Evolutionary conservation across 2,888 invertebrate genomes (phyloP), one percentile per base, ranked within the genome.

Genomic region (Tenodera sinensis): DNA sequence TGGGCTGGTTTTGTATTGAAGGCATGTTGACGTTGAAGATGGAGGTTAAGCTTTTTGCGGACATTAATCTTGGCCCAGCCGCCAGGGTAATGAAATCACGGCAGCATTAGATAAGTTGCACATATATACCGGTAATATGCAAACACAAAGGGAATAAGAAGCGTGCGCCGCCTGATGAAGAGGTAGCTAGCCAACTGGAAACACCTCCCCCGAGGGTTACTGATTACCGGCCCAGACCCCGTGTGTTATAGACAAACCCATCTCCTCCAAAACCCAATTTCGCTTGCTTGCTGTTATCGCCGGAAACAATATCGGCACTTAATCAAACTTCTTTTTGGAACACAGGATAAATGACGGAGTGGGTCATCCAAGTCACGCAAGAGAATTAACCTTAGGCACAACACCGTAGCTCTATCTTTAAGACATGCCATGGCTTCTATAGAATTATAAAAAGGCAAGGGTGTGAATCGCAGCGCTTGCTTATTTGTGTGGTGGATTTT

Each of bases 51-150:
- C 83, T 88, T 88, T 88, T 88, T 88, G 88, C 71, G 28, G 88
- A 88, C 88, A 88, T 88, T 88, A 88, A 88, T 88, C 88, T 88
- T 88, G 84, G 83, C 88, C 84, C 54, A 88, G 86, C 71, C 81
- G 25, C 71, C 28, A 34, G 54, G 83, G 42, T 88, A 88, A 88
- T 88, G 88, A 88, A 88, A 88, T 88, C 88, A 88, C 84, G 84
- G 28, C 88, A 84, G 54, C 88, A 88, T 88, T 42, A 86, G 28
- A 86, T 54, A 86, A 71, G 86, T 84, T 84, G 34, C 84, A 54
- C 54, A 54, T 85, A 54, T 85, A 54, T 85, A 47, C 54, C 54
- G 85, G 85, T 85, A 85, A 54, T 85, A 54, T 86, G 86, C 81
- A 86, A 86, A 86, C 86, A 86, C 86, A 86, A 81, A 86, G 86